Conservation (phyloP, 2,888 invertebrate species). For the Pinctada fucata region DNA sequence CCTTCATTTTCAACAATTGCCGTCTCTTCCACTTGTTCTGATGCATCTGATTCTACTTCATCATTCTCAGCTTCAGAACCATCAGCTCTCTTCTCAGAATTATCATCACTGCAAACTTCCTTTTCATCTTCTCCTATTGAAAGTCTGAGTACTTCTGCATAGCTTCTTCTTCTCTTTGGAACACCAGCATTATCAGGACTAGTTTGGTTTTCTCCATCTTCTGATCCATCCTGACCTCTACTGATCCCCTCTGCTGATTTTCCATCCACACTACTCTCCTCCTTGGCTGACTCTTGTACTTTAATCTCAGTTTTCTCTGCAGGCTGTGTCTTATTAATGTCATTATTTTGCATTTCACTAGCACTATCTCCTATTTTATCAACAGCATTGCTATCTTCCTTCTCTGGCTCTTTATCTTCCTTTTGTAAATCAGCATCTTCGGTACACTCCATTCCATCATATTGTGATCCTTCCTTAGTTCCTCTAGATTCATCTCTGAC, state of each 20-base stretch:
- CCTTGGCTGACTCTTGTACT: not conserved
- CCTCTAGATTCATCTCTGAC: not conserved
- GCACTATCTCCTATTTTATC: slow-evolving; percentile 16
- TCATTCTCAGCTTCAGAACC: not conserved
- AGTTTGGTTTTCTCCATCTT: not conserved
- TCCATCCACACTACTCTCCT: not conserved
- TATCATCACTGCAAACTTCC: not conserved
- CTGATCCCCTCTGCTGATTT: too few species aligned
- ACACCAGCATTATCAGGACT: not conserved
- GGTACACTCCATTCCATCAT: not conserved
- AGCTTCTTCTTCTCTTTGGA: not conserved
- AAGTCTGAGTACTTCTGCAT: not conserved
- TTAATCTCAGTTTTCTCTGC: not conserved
- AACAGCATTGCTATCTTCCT: not conserved
- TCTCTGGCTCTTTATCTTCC: not conserved
- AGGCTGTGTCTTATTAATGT: not conserved
- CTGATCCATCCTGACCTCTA: not conserved
- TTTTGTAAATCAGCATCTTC: not conserved
- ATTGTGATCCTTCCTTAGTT: not conserved
- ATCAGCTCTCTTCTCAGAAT: not conserved
- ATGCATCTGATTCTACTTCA: not conserved
- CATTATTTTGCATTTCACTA: slow-evolving; percentile 14
- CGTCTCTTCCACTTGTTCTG: not conserved
- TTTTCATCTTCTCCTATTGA: slow-evolving; percentile 12
- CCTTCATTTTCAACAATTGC: too few species aligned